phyloP scores from a whole-genome alignment of 2,113 vertebrate species.

The Megalops atlanticus region DNA sequence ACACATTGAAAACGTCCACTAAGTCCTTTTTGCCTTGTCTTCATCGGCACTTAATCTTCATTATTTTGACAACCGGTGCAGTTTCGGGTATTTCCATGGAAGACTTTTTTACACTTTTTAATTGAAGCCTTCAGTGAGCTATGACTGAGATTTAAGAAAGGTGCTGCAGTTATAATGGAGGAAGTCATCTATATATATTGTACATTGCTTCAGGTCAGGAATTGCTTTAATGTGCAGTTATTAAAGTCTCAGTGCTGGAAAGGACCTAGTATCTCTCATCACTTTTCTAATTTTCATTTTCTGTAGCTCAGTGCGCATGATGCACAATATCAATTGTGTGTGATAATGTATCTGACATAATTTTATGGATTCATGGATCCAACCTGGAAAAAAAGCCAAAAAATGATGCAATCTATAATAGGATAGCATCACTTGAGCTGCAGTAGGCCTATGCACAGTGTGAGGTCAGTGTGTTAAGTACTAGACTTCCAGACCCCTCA shows the following conservation, averaged over 20 bases:
- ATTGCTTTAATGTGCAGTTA: constrained; percentile 28
- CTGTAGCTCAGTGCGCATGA: neutral
- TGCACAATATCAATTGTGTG: neutral
- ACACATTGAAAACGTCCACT: neutral
- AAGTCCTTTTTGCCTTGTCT: neutral
- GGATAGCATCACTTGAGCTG: constrained; percentile 2
- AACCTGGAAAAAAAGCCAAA: constrained; percentile 3
- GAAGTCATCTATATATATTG: constrained; percentile 8
- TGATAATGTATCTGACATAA: constrained; percentile 26
- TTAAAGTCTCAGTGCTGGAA: constrained; percentile 14
- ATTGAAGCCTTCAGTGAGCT: neutral
- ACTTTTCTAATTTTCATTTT: neutral
- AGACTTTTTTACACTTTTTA: neutral
- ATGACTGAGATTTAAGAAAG: constrained; percentile 1
- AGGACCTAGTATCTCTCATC: neutral
- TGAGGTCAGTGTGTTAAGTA: constrained; percentile 17
- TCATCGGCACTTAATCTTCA: neutral
- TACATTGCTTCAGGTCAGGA: constrained; percentile 13
- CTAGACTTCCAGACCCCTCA: constrained; percentile 4
- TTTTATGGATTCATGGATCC: constrained; percentile 22
- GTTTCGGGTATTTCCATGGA: neutral
- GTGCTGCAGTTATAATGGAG: neutral
- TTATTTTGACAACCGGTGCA: neutral
- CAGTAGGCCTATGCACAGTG: neutral
- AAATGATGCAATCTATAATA: constrained; percentile 20